Base-by-base conservation (phyloP, 2,888 invertebrate genomes). In the Dasypolia templi region DNA sequence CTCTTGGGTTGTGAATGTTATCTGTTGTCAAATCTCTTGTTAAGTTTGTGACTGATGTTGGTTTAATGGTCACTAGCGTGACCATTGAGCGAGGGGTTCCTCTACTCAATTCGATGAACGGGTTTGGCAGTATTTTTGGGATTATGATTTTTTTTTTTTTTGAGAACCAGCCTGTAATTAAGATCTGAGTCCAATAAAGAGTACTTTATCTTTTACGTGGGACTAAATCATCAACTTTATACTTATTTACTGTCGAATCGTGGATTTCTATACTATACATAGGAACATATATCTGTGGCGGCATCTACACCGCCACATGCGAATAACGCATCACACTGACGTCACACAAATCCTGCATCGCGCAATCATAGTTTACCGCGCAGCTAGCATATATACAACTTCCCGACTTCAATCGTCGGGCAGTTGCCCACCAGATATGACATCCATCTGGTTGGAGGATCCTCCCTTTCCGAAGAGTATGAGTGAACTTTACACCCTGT, bases 1-100 rank as follows among this genome's bases (percentile, higher is more conserved):
- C 39, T n/a, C 3, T 53, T 62, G 26, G 19, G 3, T 29, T 9
- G 12, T 46, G 17, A 66, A 66, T 46, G 55, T 29, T 19, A 56
- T 66, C 44, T 39, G n/a, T 11, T 39, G 19, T 73, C 26, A 14
- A 63, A 75, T 75, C 29, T 9, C 1, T 42, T 51, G 17, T 26
- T 7, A 14, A 46, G n/a, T 19, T 46, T 17, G 4, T 39, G 19
- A 19, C 11, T 73, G 19, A n/a, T 32, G 0, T 19, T 32, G 14
- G 3, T 44, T 0, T 17, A 22, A 6, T 72, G 3, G 5, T 46
- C 7, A 0, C 7, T 6, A 44, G 1, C 0, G 1, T 1, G 3
- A 17, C 29, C 17, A 26, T 11, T 29, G 11, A 17, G 2, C 11
- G 11, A 22, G 1, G 5, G 5, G 39, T 39, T 9, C 39, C 4